Conservation (phyloP, 2,888 invertebrate genomes). For the Agonopterix heracliana region DNA sequence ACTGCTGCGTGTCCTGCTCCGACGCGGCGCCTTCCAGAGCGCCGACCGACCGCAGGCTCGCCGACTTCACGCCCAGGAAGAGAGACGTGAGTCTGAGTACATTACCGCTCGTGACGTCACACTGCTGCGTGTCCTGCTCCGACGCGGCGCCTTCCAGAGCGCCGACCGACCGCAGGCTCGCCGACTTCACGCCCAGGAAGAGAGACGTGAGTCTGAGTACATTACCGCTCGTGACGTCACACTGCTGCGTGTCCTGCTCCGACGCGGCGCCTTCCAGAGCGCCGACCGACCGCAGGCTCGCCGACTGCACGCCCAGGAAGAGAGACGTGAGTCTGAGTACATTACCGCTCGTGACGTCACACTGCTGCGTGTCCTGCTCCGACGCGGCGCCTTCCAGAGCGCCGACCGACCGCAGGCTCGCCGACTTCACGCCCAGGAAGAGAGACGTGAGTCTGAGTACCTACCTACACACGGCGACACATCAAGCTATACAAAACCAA, state of each 20-base stretch:
- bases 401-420: slow-evolving; percentile 34
- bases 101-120: no score
- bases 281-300: slow-evolving; percentile 34
- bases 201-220: slow-evolving; percentile 39
- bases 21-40: slow-evolving; percentile 21
- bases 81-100: slow-evolving; percentile 39
- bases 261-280: no score
- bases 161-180: slow-evolving; percentile 34
- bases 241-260: slow-evolving; percentile 15
- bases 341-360: no score
- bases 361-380: slow-evolving; percentile 17
- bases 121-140: slow-evolving; percentile 17
- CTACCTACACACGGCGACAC: no score
- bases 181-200: slow-evolving; percentile 17
- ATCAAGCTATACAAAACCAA: no score
- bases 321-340: slow-evolving; percentile 39
- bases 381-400: no score
- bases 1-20: slow-evolving; percentile 39
- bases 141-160: no score
- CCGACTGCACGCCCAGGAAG: slow-evolving; percentile 17
- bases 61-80: slow-evolving; percentile 17
- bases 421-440: slow-evolving; percentile 17
- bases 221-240: no score
- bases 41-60: slow-evolving; percentile 34
- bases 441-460: slow-evolving; percentile 42